Evolutionary conservation across 2,888 invertebrate species (phyloP).

Genomic region (Gortyna flavago): DNA sequence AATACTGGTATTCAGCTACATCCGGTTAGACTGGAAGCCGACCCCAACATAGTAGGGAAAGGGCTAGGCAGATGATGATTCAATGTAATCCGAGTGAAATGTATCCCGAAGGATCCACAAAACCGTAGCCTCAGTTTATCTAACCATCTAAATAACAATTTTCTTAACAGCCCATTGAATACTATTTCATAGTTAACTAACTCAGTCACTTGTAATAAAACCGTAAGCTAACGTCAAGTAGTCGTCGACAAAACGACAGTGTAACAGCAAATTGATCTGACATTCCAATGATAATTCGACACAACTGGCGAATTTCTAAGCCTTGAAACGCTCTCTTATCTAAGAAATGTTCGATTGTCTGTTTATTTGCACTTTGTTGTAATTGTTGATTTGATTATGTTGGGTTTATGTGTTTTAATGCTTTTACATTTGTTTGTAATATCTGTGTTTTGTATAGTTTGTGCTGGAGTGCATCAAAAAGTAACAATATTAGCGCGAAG

Average conservation of each 20-base stretch:
- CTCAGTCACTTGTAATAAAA: conserved; percentile 75
- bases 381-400: conserved; percentile 56
- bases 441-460: background rate
- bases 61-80: no score
- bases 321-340: conserved; percentile 71
- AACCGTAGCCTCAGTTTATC: conserved; percentile 1
- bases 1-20: no score
- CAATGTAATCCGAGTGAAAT: background rate
- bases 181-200: conserved; percentile 72
- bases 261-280: conserved; percentile 85
- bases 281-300: conserved; percentile 85
- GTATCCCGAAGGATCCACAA: background rate
- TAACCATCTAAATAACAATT: conserved; percentile 64
- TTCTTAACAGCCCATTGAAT: conserved; percentile 67
- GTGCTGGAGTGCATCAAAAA: background rate
- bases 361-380: conserved; percentile 53
- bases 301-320: conserved; percentile 76
- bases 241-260: conserved; percentile 78
- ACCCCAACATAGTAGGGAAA: no score
- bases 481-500: background rate
- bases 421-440: background rate
- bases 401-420: conserved; percentile 18
- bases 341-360: conserved; percentile 72
- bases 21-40: no score
- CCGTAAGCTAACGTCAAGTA: conserved; percentile 72